A percentile compares a stretch with the other conserved stretches of the same genome.
Conservation (phyloP, 2,888 invertebrate genomes). For the Cryptops parisi region DNA sequence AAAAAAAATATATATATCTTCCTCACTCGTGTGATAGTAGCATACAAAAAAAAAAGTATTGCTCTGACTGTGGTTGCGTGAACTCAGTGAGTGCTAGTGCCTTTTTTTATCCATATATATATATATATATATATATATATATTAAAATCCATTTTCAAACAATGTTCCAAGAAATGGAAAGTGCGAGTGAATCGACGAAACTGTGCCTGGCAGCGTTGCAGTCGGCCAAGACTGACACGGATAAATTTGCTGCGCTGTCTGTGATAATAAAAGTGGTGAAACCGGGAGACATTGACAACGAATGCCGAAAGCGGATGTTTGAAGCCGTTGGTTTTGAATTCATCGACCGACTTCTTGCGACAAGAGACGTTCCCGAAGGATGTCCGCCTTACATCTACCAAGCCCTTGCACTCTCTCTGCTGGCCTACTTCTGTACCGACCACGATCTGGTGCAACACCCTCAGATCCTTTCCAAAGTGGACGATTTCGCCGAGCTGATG, state of each 20-base stretch:
- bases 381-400: conserved; percentile 82
- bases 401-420: conserved; percentile 72
- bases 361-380: conserved; percentile 62
- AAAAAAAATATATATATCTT: too few species aligned
- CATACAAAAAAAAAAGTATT: too few species aligned
- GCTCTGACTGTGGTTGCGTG: too few species aligned
- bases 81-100: too few species aligned
- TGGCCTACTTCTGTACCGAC: conserved; percentile 55
- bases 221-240: conserved; percentile 66
- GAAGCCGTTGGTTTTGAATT: conserved; percentile 82
- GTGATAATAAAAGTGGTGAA: conserved; percentile 82
- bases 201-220: conserved; percentile 55
- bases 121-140: too few species aligned
- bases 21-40: too few species aligned
- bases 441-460: conserved; percentile 21
- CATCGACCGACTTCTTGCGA: conserved; percentile 59
- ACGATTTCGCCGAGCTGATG: conserved; percentile 15
- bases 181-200: not conserved
- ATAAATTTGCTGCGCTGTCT: conserved; percentile 79
- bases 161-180: not conserved
- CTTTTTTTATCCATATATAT: too few species aligned
- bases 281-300: conserved; percentile 57
- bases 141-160: too few species aligned
- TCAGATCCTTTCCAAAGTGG: conserved; percentile 15
- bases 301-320: conserved; percentile 40